phyloP scores from a whole-genome alignment of 2,797 vertebrate species.

The Phyllotis vaccarum region DNA sequence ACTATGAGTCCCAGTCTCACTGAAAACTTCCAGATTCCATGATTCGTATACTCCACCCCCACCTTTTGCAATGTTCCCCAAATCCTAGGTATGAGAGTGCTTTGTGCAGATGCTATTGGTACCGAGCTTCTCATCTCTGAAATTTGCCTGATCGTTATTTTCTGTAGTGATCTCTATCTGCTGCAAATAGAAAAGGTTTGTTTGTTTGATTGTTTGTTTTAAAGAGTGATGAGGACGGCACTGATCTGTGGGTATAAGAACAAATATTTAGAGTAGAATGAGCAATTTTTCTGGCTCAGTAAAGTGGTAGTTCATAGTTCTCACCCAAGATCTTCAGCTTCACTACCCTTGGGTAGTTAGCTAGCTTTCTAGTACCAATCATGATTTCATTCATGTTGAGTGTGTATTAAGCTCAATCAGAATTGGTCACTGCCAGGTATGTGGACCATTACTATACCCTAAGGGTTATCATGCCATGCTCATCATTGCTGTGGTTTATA shows the following conservation, averaged over 20 bases:
- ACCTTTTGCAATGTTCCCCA: neutral
- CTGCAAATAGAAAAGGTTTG: neutral
- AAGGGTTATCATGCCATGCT: neutral
- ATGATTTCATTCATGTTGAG: neutral
- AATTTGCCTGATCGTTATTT: neutral
- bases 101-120: neutral
- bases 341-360: neutral
- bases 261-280: neutral
- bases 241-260: neutral
- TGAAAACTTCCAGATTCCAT: neutral
- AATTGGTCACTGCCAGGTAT: neutral
- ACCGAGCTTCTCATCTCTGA: neutral
- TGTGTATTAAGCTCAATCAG: neutral
- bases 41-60: neutral
- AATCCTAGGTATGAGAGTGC: neutral
- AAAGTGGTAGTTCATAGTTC: neutral
- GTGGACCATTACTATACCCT: neutral
- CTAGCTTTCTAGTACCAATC: neutral
- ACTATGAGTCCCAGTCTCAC: neutral
- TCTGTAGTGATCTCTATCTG: neutral
- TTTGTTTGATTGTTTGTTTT: neutral
- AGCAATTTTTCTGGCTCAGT: neutral
- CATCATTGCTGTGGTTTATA: neutral
- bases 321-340: neutral
- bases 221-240: no score